These are phyloP conservation scores for Bursaphelenchus okinawaensis DNA, from an alignment of 2,888 invertebrate genomes.

Conservation along the genomic window DNA sequence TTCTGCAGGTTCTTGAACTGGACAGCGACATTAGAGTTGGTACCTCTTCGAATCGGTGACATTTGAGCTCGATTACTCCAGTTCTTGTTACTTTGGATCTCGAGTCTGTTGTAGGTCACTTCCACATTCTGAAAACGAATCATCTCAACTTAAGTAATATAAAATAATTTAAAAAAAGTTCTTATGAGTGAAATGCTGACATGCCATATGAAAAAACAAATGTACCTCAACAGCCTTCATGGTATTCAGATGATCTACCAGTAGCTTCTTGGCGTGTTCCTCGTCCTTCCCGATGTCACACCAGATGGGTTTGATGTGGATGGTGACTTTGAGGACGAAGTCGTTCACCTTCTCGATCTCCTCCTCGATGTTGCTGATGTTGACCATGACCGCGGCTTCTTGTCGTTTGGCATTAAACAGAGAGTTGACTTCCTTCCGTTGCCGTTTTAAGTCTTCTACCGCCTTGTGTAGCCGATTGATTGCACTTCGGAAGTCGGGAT, in stretches of 20 bases:
- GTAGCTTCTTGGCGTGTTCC: constrained; percentile 27
- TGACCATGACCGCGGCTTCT: background rate
- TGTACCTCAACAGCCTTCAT: constrained; percentile 1
- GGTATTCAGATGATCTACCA: constrained; percentile 32
- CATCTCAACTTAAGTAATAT: background rate
- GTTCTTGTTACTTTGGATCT: background rate
- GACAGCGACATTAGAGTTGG: constrained; percentile 19
- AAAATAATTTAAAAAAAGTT: background rate
- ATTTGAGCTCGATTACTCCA: background rate
- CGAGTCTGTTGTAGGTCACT: constrained; percentile 26
- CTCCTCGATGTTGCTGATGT: constrained; percentile 6
- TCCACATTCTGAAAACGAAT: constrained; percentile 26
- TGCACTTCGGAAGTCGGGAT: background rate
- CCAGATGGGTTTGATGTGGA: constrained; percentile 33
- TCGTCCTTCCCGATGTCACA: constrained; percentile 40
- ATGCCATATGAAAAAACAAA: background rate
- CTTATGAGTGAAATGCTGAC: too few species aligned
- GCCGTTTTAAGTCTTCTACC: background rate
- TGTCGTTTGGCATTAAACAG: background rate
- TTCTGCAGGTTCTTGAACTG: constrained; percentile 25
- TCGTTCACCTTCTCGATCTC: background rate
- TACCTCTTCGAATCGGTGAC: background rate
- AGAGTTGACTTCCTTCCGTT: constrained; percentile 5
- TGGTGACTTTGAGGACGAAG: constrained; percentile 38
- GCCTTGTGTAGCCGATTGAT: background rate